Evolutionary conservation across 2,113 vertebrate species (phyloP), one percentile per base, ranked within the genome.

Genomic region (Phaethon lepturus): DNA sequence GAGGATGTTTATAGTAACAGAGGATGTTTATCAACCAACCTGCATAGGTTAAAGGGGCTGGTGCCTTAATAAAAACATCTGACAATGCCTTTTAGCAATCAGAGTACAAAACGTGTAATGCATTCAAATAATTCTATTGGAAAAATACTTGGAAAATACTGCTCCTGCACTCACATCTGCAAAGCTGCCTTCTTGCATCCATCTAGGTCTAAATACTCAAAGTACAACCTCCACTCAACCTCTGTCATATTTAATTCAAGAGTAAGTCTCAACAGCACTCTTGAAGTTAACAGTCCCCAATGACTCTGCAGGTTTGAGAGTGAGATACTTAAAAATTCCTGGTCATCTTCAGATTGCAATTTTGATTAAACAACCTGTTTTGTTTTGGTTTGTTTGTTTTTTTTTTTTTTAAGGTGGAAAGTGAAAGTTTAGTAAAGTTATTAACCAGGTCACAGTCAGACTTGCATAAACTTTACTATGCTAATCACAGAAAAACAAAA

Each of bases 1-100:
- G 60, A 91, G 91, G 77, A 96, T 95, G 94, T 97, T 97, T 97
- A 97, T 14, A 95, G 53, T 38, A 84, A 87, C 17, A 81, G 47
- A 87, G 97, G 96, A 97, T 96, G 95, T 97, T 97, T 97, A 96
- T 68, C 68, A 64, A 95, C 71, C 66, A 86, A 17, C 52, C 25
- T 91, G 75, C 73, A 78, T 11, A 78, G 69, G 56, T 64, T 81
- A 67, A 59, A 81, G 53, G 66, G 63, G 53, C 40, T 53, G 49
- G 28, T 91, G 86, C 80, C 64, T 84, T 91, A 88, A 77, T 59
- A 78, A 93, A 92, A 93, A 91, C 56, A 92, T 63, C 35, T 52
- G 76, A 91, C 67, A 91, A 86, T 18, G 38, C 4, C 75, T 86
- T 88, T 71, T 60, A 91, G 50, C 2, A 14, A 60, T 29, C 35